Conservation (phyloP, 2,113 vertebrate genomes). For the Neodontobutis hainanensis region DNA sequence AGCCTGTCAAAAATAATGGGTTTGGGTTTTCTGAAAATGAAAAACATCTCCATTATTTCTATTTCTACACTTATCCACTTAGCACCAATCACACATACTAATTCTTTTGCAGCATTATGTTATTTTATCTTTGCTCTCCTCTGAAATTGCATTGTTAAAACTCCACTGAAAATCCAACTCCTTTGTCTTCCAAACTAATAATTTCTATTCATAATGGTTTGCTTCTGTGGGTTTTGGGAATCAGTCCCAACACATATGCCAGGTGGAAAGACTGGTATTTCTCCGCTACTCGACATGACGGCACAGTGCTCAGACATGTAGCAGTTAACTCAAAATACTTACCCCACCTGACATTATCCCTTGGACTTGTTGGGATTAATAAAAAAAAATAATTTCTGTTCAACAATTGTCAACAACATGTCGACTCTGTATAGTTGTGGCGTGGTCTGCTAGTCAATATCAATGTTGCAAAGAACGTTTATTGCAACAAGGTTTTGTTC, state of each 20-base stretch:
- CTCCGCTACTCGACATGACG: constrained; percentile 24
- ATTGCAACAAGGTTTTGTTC: too few species aligned
- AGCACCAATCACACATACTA: constrained; percentile 24
- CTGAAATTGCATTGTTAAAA: neutral
- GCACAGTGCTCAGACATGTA: constrained; percentile 33
- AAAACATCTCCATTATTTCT: constrained; percentile 38
- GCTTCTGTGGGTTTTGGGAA: neutral
- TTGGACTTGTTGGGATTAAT: constrained; percentile 19
- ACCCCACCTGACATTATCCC: constrained; percentile 43
- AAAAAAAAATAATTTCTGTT: too few species aligned
- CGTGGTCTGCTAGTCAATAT: too few species aligned
- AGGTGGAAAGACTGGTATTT: constrained; percentile 1
- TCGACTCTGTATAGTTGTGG: too few species aligned
- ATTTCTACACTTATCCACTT: constrained; percentile 1
- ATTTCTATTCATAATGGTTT: neutral
- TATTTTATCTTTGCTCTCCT: constrained; percentile 6
- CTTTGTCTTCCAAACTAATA: neutral
- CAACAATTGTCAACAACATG: too few species aligned
- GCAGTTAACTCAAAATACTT: constrained; percentile 48
- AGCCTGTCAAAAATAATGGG: constrained; percentile 53
- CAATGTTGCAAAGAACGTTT: too few species aligned
- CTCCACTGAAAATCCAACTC: constrained; percentile 1
- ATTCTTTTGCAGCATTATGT: constrained; percentile 4
- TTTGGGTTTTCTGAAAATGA: constrained; percentile 48
- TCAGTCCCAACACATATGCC: neutral